A percentile compares a stretch with the other conserved stretches of the same genome.
These are phyloP conservation scores for Varecia variegata DNA, from an alignment of 2,797 vertebrate genomes.

Conservation along the genomic window DNA sequence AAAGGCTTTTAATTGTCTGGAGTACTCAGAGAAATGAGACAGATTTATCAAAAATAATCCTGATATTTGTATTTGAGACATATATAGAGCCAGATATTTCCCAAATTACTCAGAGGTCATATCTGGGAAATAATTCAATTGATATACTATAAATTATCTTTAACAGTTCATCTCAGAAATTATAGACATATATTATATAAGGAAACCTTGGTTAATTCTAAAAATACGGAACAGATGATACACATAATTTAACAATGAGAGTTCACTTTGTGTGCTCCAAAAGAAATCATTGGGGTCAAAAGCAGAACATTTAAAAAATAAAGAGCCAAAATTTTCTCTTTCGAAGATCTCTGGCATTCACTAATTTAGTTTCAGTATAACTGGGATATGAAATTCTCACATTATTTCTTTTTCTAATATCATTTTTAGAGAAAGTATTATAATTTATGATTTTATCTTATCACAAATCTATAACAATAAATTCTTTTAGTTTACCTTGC, in stretches of 20 bases:
- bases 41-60: not conserved
- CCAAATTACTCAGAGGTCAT: not conserved
- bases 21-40: not conserved
- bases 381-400: not conserved
- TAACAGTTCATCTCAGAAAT: conserved; percentile 18
- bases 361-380: not conserved
- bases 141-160: not conserved
- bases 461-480: not conserved
- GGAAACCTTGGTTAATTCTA: conserved; percentile 1
- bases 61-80: conserved; percentile 12
- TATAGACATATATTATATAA: not conserved
- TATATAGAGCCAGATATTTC: not conserved
- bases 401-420: conserved; percentile 35
- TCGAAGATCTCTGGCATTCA: not conserved
- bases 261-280: not conserved
- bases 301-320: not conserved
- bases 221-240: not conserved
- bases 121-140: conserved; percentile 8
- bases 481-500: not conserved
- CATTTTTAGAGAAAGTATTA: not conserved
- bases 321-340: not conserved
- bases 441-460: conserved; percentile 47
- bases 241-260: not conserved
- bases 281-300: not conserved
- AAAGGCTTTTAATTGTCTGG: conserved; percentile 29